These are phyloP conservation scores for Smutsia temminckii DNA, from an alignment of 2,797 vertebrate genomes.

Conservation along the genomic window DNA sequence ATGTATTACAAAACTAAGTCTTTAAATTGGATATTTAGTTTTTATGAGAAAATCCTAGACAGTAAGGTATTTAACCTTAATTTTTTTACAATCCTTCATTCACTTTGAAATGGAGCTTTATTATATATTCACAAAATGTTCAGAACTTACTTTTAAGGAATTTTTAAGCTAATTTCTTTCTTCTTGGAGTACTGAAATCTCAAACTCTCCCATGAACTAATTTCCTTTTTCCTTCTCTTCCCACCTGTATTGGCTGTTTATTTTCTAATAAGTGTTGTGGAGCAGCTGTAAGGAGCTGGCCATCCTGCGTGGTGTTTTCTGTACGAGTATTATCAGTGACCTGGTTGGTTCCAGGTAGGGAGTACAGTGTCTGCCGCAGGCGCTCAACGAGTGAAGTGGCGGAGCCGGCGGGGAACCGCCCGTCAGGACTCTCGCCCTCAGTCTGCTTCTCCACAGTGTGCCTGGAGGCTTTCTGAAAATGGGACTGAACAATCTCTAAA, in stretches of 20 bases:
- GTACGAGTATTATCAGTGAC: too few species aligned
- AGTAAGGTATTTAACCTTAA: background rate
- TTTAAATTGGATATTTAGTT: background rate
- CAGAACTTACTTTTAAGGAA: background rate
- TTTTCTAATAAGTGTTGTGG: background rate
- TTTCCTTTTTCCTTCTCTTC: background rate
- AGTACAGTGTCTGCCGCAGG: background rate
- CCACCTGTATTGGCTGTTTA: background rate
- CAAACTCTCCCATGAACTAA: background rate
- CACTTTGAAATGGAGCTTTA: background rate
- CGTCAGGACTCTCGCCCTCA: background rate
- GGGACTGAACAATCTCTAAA: background rate
- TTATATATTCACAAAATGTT: background rate
- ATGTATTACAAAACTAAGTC: background rate
- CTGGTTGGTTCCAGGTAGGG: background rate
- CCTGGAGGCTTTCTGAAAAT: background rate
- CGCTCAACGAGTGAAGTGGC: background rate
- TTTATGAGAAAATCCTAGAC: background rate
- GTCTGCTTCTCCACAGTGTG: fast-evolving
- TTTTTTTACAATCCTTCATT: background rate
- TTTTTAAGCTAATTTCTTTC: background rate
- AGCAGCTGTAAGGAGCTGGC: background rate
- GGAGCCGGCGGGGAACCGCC: background rate
- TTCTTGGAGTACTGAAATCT: background rate
- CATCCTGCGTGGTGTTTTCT: fast-evolving